Evolutionary conservation across 2,888 invertebrate species (phyloP).

Genomic region (Pasiphila rectangulata): DNA sequence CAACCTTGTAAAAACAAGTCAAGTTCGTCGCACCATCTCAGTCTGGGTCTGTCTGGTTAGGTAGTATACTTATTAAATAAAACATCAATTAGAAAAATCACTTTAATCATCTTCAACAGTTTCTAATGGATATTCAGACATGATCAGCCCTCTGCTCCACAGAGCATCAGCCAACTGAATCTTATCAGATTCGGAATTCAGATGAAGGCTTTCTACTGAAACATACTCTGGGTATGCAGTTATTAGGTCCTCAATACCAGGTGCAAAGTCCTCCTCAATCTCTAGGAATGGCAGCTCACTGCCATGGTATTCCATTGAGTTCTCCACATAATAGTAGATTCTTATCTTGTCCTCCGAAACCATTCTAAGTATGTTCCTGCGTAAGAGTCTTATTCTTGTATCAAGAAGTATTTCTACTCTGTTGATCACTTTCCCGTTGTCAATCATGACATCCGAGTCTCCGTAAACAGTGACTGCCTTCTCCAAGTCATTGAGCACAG

Average conservation of each 20-base stretch:
- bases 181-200: constrained; percentile 83
- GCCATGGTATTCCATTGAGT: constrained; percentile 91
- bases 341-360: constrained; percentile 83
- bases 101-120: constrained; percentile 65
- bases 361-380: constrained; percentile 81
- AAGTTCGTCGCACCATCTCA: no score
- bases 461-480: constrained; percentile 85
- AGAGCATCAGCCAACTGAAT: constrained; percentile 84
- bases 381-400: constrained; percentile 81
- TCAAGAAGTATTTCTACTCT: constrained; percentile 84
- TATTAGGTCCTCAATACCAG: constrained; percentile 86
- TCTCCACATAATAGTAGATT: constrained; percentile 91
- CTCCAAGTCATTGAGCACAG: constrained; percentile 85
- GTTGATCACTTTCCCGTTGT: constrained; percentile 82
- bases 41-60: no score
- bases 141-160: constrained; percentile 91
- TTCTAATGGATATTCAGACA: constrained; percentile 84
- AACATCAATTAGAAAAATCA: constrained; percentile 13
- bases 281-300: constrained; percentile 86
- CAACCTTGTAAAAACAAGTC: no score
- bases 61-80: no score
- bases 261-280: constrained; percentile 84
- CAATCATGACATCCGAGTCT: constrained; percentile 85
- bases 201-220: constrained; percentile 85
- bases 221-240: constrained; percentile 89